Evolutionary conservation across 2,888 invertebrate species (phyloP).

Genomic region (Parascotia fuliginaria): DNA sequence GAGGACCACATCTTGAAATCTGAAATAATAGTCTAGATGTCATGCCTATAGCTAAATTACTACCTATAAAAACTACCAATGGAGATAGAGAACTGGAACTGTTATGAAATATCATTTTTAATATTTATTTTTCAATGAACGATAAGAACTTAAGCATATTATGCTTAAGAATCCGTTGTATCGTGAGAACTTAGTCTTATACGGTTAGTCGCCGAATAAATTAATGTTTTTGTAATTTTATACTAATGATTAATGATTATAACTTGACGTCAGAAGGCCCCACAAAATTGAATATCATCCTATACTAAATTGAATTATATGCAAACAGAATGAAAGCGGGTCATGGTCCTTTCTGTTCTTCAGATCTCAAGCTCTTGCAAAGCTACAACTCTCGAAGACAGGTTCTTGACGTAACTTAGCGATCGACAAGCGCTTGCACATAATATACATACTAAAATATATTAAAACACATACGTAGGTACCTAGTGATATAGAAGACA

Average conservation of each 20-base stretch:
- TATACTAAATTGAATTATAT: slow-evolving; percentile 46
- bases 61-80: no score
- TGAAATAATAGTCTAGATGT: slow-evolving; percentile 15
- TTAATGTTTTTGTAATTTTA: not conserved
- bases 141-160: not conserved
- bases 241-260: slow-evolving; percentile 19
- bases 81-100: no score
- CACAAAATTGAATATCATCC: slow-evolving; percentile 19
- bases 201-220: not conserved
- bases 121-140: not conserved
- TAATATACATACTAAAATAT: slow-evolving; percentile 50
- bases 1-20: slow-evolving; percentile 59
- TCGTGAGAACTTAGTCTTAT: no score
- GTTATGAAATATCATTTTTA: no score
- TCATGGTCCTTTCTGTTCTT: slow-evolving; percentile 73
- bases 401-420: slow-evolving; percentile 69
- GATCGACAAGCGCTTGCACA: slow-evolving; percentile 55
- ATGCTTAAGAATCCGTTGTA: no score
- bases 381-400: slow-evolving; percentile 60
- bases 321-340: slow-evolving; percentile 59
- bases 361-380: slow-evolving; percentile 63
- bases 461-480: slow-evolving; percentile 24
- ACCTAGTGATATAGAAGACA: not conserved
- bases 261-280: slow-evolving; percentile 13
- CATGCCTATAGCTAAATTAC: no score